phyloP scores from a whole-genome alignment of 2,888 invertebrate species.

The Chrysopilus asiliformis region DNA sequence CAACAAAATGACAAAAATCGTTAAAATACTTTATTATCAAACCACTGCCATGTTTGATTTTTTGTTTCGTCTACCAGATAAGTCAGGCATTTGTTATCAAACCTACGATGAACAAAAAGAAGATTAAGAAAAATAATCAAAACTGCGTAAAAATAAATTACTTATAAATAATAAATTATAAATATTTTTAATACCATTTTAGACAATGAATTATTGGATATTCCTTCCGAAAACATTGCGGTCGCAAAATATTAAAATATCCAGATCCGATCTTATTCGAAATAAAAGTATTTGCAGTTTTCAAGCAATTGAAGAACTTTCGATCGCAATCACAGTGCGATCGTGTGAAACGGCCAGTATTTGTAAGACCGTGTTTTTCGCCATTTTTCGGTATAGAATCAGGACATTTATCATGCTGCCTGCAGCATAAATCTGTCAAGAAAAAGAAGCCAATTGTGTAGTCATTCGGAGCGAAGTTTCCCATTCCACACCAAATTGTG shows the following conservation, averaged over 20 bases:
- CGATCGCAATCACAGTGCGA: slow-evolving; percentile 59
- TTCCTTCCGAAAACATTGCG: slow-evolving; percentile 54
- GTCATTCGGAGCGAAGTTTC: slow-evolving; percentile 43
- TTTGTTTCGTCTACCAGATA: slow-evolving; percentile 41
- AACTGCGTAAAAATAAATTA: too few relatives aligned
- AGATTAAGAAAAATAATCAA: background rate
- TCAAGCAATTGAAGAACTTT: slow-evolving; percentile 52
- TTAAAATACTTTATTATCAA: slow-evolving; percentile 44
- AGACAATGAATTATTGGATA: slow-evolving; percentile 36
- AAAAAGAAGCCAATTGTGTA: slow-evolving; percentile 50
- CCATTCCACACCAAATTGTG: slow-evolving; percentile 63
- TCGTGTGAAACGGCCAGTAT: slow-evolving; percentile 53
- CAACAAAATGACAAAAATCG: too few relatives aligned
- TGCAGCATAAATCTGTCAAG: slow-evolving; percentile 53
- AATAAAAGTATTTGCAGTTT: slow-evolving; percentile 40
- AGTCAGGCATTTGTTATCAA: slow-evolving; percentile 37
- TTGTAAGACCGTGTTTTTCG: slow-evolving; percentile 45
- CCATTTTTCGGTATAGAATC: slow-evolving; percentile 43
- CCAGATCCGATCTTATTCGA: slow-evolving; percentile 49
- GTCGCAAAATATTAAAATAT: slow-evolving; percentile 59
- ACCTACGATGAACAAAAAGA: slow-evolving; percentile 14
- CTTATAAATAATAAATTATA: background rate
- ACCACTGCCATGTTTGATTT: slow-evolving; percentile 46
- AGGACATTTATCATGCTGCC: slow-evolving; percentile 55
- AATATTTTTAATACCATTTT: slow-evolving; percentile 15